Evolutionary conservation across 2,113 vertebrate genomes (phyloP).

Genomic region (Hippoglossus stenolepis): DNA sequence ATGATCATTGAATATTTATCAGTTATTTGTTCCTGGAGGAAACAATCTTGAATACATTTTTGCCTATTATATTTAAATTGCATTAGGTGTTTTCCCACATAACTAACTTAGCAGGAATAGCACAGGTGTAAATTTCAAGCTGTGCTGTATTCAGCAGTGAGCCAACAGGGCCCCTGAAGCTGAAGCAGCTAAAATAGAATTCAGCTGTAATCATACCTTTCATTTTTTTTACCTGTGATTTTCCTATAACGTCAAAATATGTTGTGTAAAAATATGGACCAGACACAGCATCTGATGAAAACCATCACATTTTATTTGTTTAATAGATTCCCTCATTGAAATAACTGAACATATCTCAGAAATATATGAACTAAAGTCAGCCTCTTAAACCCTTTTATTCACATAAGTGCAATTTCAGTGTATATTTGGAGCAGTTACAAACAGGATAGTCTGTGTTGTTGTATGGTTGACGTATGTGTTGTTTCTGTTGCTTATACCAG

Average conservation of each 20-base stretch:
- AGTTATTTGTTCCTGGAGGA: too few relatives aligned
- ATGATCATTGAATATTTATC: too few relatives aligned
- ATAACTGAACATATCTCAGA: not conserved
- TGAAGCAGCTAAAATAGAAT: not conserved
- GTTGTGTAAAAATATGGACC: too few relatives aligned
- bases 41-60: too few relatives aligned
- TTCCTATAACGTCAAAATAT: too few relatives aligned
- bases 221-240: too few relatives aligned
- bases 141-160: too few relatives aligned
- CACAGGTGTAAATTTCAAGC: too few relatives aligned
- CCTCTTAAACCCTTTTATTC: not conserved
- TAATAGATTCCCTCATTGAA: conserved; percentile 19
- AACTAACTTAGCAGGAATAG: too few relatives aligned
- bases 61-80: too few relatives aligned
- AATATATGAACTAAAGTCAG: not conserved
- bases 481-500: conserved; percentile 10
- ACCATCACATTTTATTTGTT: conserved; percentile 18
- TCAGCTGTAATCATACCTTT: too few relatives aligned
- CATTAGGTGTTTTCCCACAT: too few relatives aligned
- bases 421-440: conserved; percentile 5
- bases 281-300: not conserved
- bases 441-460: not conserved
- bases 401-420: not conserved
- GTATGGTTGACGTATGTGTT: not conserved
- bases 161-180: not conserved